Base-by-base conservation (phyloP, 2,113 vertebrate species). In the Gadus chalcogrammus region DNA sequence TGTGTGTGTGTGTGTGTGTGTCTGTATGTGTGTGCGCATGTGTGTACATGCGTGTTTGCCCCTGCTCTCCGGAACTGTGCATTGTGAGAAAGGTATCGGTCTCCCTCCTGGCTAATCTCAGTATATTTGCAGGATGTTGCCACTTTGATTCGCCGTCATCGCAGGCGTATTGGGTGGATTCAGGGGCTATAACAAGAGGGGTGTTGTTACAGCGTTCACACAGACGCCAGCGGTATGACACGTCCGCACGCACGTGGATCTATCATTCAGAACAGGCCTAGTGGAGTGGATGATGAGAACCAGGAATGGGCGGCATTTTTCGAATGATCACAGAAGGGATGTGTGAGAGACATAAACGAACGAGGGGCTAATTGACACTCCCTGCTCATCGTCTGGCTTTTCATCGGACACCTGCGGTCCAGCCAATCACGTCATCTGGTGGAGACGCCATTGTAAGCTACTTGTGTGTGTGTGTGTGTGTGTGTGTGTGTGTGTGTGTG, bases 21-120 rank as follows among this genome's bases (percentile, higher is more conserved):
- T 20, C 1, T 20, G 8, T 76, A 66, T 61, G 5, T 24, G 60
- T 13, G 60, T 13, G 20, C 12, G 7, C 22, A 20, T 27, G 20
- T 27, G 20, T 27, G 13, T 15, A 27, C 13, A 13, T 62, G 63
- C 1, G 20, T 20, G 20, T 20, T 20, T 20, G 24, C 24, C 24
- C 24, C 24, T 24, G 56, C 55, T 56, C 68, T 73, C 68, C 28
- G 67, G 69, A 74, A 68, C 22, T 77, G 53, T 55, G 61, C 69
- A 62, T 82, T 73, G 77, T 67, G 59, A 55, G 67, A 24, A 27
- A 67, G 70, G 65, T 82, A 74, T 89, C 78, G 48, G 79, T 90
- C 83, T 90, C 84, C 68, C 79, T 84, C 73, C 74, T 65, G 69
- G 73, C 74, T 89, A 81, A 90, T 90, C 88, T 88, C 82, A 80